Conservation (phyloP, 1,140 invertebrate genomes). For the Capitella teleta region DNA sequence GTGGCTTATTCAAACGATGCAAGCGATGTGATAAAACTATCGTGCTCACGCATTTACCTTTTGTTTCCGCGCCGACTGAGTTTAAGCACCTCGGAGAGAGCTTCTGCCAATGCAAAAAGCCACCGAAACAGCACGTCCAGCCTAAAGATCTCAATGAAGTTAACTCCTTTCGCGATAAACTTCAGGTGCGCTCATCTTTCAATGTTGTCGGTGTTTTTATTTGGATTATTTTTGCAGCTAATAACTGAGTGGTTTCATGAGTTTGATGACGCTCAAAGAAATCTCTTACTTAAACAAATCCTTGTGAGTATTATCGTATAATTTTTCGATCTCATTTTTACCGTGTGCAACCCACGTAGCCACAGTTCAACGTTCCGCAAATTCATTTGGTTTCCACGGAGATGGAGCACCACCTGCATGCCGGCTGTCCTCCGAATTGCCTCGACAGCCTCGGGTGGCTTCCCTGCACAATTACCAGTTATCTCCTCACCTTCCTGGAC, state of each 20-base stretch:
- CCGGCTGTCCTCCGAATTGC: slow-evolving; percentile 44
- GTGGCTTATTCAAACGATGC: no score
- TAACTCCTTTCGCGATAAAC: no score
- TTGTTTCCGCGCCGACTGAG: no score
- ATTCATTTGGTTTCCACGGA: slow-evolving; percentile 42
- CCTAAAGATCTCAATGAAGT: no score
- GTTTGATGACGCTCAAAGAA: slow-evolving; percentile 44
- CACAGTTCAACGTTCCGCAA: slow-evolving; percentile 40
- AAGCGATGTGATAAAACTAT: no score
- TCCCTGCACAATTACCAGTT: slow-evolving; percentile 38
- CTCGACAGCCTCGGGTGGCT: slow-evolving; percentile 44
- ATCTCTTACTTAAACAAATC: slow-evolving; percentile 40
- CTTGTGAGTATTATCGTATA: slow-evolving; percentile 29
- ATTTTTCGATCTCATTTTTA: background rate
- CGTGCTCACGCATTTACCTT: no score
- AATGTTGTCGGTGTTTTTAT: background rate
- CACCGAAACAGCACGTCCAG: no score
- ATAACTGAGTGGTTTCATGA: slow-evolving; percentile 42
- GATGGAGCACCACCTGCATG: slow-evolving; percentile 39
- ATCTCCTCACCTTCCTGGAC: slow-evolving; percentile 46
- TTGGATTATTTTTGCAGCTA: slow-evolving; percentile 21
- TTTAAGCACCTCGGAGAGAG: no score
- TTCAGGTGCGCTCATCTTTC: no score
- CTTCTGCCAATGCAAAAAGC: no score
- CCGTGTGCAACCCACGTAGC: slow-evolving; percentile 19